Evolutionary conservation across 2,888 invertebrate species (phyloP), one percentile per base, ranked within the genome.

Genomic region (Tetramorium bicarinatum): DNA sequence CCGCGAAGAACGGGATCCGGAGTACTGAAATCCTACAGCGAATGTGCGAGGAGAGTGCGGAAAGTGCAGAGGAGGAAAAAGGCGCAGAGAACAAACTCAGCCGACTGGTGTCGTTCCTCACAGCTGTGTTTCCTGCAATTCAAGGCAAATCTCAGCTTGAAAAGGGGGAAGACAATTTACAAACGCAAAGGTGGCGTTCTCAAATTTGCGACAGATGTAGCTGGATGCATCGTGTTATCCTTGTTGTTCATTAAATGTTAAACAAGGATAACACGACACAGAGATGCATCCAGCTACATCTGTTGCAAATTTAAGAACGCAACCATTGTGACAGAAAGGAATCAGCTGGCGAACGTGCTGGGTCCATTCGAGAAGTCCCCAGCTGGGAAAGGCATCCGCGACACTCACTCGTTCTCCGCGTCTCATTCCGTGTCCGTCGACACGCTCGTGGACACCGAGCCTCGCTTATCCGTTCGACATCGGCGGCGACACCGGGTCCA

Each of bases 361-460:
- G 6, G 15, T 15, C 3, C 8, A 3, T 7, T 15, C 49, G 21
- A 52, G 18, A 1, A 6, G n/a, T 29, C 29, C 4, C 15, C 13
- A 41, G 18, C 49, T 49, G 49, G 15, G 15, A 7, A 21, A 41
- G 44, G 29, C 13, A 6, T 56, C 11, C 3, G 18, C 21, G 34
- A 52, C 38, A 66, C 52, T 76, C 67, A 67, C 76, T 52, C 34
- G 18, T 56, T 3, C 18, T 41, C 3, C 9, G 21, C 41, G 9
- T 54, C 9, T 66, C 59, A 74, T 74, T 59, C 56, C 18, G 18
- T 29, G 13, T 74, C 59, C 8, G 25, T 66, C 13, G 13, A 34
- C 13, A 66, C 59, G 25, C 21, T 62, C n/a, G 34, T 34, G 29
- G 15, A n/a, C 59, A n/a, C 59, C 25, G 59, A 44, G 61, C 9